These are phyloP conservation scores for Eilema griseolum DNA, from an alignment of 2,888 invertebrate species.

Conservation along the genomic window DNA sequence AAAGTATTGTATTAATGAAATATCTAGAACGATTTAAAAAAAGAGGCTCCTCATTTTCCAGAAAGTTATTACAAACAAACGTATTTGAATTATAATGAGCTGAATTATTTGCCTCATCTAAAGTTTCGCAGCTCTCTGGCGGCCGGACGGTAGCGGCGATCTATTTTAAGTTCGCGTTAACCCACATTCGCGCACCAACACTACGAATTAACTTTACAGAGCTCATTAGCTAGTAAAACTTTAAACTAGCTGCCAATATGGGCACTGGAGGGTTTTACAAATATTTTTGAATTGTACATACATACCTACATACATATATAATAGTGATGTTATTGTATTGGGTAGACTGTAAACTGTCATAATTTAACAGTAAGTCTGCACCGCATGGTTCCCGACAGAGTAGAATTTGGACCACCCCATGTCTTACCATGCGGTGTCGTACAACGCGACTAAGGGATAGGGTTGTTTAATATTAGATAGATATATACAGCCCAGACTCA, in stretches of 20 bases:
- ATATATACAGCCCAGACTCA: too few relatives aligned
- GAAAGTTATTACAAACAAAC: neutral
- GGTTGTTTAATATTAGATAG: too few relatives aligned
- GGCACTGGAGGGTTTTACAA: conserved; percentile 31
- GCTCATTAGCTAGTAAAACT: conserved; percentile 58
- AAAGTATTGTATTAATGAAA: neutral
- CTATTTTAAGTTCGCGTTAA: conserved; percentile 78
- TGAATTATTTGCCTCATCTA: conserved; percentile 56
- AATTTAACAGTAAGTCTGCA: too few relatives aligned
- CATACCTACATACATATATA: too few relatives aligned
- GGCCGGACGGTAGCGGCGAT: conserved; percentile 69
- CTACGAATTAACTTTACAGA: conserved; percentile 72
- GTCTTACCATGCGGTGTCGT: too few relatives aligned
- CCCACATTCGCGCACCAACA: conserved; percentile 74
- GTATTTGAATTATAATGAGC: conserved; percentile 2
- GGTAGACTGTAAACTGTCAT: too few relatives aligned
- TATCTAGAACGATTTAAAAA: neutral
- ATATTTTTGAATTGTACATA: conserved; percentile 16
- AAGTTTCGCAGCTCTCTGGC: conserved; percentile 41
- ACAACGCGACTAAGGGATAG: too few relatives aligned
- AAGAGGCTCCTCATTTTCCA: neutral
- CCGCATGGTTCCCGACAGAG: too few relatives aligned
- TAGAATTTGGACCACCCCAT: too few relatives aligned
- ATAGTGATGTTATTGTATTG: too few relatives aligned
- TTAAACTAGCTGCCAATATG: conserved; percentile 32